Evolutionary conservation across 2,888 invertebrate species (phyloP).

Genomic region (Tineola bisselliella): DNA sequence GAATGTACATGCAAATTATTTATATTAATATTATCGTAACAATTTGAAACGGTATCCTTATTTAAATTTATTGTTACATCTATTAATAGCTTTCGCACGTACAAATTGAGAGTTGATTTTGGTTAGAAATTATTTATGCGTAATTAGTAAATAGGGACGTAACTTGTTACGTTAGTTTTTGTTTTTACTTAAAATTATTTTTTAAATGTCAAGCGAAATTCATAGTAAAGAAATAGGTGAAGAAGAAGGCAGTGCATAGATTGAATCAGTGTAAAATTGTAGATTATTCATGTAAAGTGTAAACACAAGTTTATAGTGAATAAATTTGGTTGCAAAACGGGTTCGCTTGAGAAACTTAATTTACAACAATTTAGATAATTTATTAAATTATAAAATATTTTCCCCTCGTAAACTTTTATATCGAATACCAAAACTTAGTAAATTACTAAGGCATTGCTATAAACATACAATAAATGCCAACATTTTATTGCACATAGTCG

Average conservation of each 20-base stretch:
- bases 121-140: no score
- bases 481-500: constrained; percentile 8
- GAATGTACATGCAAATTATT: constrained; percentile 35
- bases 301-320: no score
- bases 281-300: no score
- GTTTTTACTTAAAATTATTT: no score
- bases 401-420: background rate
- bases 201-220: no score
- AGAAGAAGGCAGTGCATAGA: no score
- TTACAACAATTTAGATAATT: background rate
- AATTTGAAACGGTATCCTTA: background rate
- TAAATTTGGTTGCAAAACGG: no score
- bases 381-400: background rate
- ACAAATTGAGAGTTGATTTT: background rate
- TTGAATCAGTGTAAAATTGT: no score
- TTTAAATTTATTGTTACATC: background rate
- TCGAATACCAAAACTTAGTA: background rate
- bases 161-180: no score
- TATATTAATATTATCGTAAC: background rate
- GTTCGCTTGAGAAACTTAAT: no score
- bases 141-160: no score
- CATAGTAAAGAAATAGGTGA: no score
- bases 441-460: background rate
- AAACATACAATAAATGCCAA: constrained; percentile 9
- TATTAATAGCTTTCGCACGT: background rate